phyloP scores from a whole-genome alignment of 2,797 vertebrate genomes.

The Liasis olivaceus region DNA sequence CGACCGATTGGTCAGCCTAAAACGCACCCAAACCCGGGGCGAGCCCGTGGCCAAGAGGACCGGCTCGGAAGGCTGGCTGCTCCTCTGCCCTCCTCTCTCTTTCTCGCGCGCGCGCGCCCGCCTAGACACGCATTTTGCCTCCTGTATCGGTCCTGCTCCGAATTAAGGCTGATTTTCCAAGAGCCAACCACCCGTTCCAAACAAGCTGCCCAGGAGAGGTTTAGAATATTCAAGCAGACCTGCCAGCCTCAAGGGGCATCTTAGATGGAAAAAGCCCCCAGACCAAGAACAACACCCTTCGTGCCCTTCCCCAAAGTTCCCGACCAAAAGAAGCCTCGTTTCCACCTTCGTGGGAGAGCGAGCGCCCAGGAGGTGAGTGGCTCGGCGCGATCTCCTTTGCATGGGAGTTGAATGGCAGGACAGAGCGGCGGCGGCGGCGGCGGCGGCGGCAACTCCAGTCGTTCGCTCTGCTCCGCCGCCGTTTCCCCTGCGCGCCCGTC shows the following conservation, averaged over 20 bases:
- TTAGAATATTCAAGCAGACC: not conserved
- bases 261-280: not conserved
- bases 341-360: not conserved
- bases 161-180: not conserved
- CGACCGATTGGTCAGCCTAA: not conserved
- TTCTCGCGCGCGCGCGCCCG: not conserved
- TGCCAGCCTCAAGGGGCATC: not conserved
- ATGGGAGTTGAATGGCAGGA: not conserved
- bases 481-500: not conserved
- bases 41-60: not conserved
- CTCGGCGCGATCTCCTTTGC: not conserved
- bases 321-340: slow-evolving; percentile 4
- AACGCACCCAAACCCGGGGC: not conserved
- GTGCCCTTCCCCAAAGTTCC: not conserved
- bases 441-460: not conserved
- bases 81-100: not conserved
- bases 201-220: not conserved
- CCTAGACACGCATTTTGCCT: not conserved
- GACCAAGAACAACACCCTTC: too few species aligned
- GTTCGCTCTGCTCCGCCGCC: not conserved
- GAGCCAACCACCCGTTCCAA: too few species aligned
- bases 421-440: not conserved
- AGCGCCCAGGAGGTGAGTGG: slow-evolving; percentile 5
- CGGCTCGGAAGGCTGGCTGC: not conserved
- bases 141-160: not conserved